Evolutionary conservation across 1,140 invertebrate genomes (phyloP), one percentile per base, ranked within the genome.

Genomic region (Druon quercuslanigerum): DNA sequence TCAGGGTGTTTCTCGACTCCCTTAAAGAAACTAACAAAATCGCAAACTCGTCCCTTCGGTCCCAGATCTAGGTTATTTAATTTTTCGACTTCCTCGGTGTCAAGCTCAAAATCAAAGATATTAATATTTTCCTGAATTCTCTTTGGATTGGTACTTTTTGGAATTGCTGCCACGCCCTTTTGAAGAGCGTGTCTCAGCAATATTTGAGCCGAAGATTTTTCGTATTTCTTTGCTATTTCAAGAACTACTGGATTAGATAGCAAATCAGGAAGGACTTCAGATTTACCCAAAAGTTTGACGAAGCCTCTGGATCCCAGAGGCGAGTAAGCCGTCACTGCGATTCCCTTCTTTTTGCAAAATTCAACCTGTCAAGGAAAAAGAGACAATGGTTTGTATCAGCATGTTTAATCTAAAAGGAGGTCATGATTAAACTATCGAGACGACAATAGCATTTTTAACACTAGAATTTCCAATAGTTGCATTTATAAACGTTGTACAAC

Each of bases 201-300:
- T 73, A 96, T 89, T 88, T 95, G 94, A 3, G 93, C 94, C 7
- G 94, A 86, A 13, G 92, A 92, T 84, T 93, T 94, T 0, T 86
- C 82, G 57, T 94, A 89, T n/a, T 92, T 92, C 51, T 91, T 70
- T 3, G 94, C 92, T 51, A 98, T 94, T 83, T 94, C 87, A 57
- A 92, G 86, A 2, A 98, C 94, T 13, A 93, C 92, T 0, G 93
- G 92, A 82, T 96, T 94, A 46, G 93, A 89, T 77, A 97, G 85
- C 60, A 96, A 90, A 86, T 95, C 93, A 2, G 95, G 94, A 74
- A 96, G 52, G 0, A 17, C 19, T 1, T 92, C 89, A 54, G 60
- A 72, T 83, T 92, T 93, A 12, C 92, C 92, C 81, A 92, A 84
- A 9, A 91, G 82, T 73, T 91, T 87, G 16, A 92, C 86, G 9